Evolutionary conservation across 2,113 vertebrate species (phyloP).

Genomic region (Sakesphorus luctuosus): DNA sequence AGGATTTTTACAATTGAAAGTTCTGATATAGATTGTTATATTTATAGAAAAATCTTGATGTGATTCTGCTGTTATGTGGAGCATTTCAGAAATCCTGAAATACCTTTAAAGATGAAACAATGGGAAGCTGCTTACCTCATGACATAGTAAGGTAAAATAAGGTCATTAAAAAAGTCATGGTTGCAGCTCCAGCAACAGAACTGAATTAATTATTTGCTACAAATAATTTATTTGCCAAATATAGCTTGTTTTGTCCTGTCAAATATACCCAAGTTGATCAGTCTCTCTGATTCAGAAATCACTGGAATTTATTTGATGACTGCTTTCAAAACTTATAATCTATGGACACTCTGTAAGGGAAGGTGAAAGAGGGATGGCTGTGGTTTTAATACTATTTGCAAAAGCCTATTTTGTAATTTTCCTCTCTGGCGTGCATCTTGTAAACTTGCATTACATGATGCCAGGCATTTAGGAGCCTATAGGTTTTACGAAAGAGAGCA

Average conservation of each 20-base stretch:
- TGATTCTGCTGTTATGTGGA: neutral
- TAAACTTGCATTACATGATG: constrained; percentile 25
- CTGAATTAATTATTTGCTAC: constrained; percentile 16
- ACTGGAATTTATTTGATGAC: constrained; percentile 1
- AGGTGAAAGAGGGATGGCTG: constrained; percentile 33
- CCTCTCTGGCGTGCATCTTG: constrained; percentile 41
- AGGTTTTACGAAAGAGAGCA: neutral
- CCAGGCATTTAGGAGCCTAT: neutral
- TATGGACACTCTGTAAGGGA: constrained; percentile 31
- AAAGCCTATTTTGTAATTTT: constrained; percentile 65
- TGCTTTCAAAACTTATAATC: constrained; percentile 2
- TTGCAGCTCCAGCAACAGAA: neutral
- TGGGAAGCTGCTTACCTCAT: constrained; percentile 21
- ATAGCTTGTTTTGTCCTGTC: neutral
- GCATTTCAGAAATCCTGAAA: neutral
- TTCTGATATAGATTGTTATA: neutral
- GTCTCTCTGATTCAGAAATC: constrained; percentile 28
- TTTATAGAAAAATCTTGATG: neutral
- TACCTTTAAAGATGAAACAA: constrained; percentile 5
- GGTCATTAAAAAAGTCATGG: neutral
- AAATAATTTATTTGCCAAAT: constrained; percentile 14
- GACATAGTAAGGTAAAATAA: constrained; percentile 19
- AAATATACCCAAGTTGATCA: constrained; percentile 20
- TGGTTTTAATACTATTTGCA: constrained; percentile 46
- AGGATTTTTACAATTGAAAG: neutral